Conservation (phyloP, 2,888 invertebrate genomes). For the Cryptosula pallasiana region DNA sequence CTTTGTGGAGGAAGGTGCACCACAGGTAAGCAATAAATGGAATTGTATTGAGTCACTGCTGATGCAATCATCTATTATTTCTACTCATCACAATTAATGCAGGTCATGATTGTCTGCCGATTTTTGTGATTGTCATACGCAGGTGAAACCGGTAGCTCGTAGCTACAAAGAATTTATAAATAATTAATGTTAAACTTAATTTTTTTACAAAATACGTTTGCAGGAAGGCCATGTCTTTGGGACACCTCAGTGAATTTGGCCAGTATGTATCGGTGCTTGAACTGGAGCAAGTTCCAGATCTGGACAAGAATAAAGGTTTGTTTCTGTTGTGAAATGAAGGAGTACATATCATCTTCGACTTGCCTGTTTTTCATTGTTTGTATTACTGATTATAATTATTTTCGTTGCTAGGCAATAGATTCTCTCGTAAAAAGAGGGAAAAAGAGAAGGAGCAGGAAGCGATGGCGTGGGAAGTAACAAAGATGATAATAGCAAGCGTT, state of each 20-base stretch:
- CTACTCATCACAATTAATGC: too few relatives aligned
- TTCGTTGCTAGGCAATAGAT: conserved; percentile 27
- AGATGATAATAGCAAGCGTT: conserved; percentile 93
- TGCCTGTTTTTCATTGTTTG: neutral
- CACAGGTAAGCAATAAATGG: conserved; percentile 16
- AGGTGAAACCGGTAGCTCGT: too few relatives aligned
- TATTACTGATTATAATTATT: too few relatives aligned
- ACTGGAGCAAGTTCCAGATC: conserved; percentile 50
- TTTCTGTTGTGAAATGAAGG: too few relatives aligned
- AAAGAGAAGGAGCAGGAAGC: conserved; percentile 82
- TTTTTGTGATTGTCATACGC: too few relatives aligned
- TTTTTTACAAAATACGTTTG: too few relatives aligned
- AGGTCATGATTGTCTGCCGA: too few relatives aligned
- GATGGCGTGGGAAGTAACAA: conserved; percentile 93
- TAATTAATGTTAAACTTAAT: too few relatives aligned
- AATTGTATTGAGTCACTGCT: too few relatives aligned
- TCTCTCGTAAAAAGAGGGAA: conserved; percentile 61
- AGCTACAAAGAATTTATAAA: too few relatives aligned
- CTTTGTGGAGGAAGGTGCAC: neutral
- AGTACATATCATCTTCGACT: neutral
- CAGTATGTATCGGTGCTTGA: conserved; percentile 88
- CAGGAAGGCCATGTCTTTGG: conserved; percentile 70
- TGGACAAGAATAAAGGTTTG: conserved; percentile 41
- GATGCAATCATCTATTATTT: too few relatives aligned
- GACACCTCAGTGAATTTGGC: conserved; percentile 79